Percentiles rank a stretch among this genome's conserved stretches.
phyloP scores from a whole-genome alignment of 2,113 vertebrate species.

The Alethe diademata region DNA sequence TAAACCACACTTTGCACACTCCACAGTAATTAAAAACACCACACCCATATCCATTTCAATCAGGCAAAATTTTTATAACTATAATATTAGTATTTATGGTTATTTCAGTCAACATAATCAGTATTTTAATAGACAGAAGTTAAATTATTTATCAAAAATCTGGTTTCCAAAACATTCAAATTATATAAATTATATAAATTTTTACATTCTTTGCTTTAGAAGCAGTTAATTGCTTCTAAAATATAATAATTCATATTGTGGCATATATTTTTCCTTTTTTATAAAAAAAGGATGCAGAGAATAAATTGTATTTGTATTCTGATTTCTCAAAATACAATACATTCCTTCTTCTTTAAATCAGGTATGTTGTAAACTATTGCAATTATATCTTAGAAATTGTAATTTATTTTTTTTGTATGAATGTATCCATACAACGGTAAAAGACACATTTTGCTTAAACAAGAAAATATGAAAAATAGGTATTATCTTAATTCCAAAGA shows the following conservation, averaged over 20 bases:
- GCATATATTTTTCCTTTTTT: neutral
- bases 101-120: neutral
- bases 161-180: neutral
- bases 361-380: neutral
- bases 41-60: neutral
- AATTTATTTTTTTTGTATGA: neutral
- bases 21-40: neutral
- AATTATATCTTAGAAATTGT: neutral
- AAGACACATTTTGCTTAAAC: neutral
- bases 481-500: neutral
- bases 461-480: neutral
- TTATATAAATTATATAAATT: neutral
- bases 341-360: neutral
- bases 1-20: neutral
- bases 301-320: neutral
- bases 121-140: neutral
- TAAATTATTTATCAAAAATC: neutral
- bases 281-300: neutral
- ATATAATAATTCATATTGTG: neutral
- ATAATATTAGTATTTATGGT: neutral
- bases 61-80: neutral
- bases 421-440: neutral
- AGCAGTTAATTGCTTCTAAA: neutral
- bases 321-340: neutral
- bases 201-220: neutral